Percentiles rank a stretch among this genome's conserved stretches.
phyloP scores from a whole-genome alignment of 2,113 vertebrate species.

The Paratilapia polleni region DNA sequence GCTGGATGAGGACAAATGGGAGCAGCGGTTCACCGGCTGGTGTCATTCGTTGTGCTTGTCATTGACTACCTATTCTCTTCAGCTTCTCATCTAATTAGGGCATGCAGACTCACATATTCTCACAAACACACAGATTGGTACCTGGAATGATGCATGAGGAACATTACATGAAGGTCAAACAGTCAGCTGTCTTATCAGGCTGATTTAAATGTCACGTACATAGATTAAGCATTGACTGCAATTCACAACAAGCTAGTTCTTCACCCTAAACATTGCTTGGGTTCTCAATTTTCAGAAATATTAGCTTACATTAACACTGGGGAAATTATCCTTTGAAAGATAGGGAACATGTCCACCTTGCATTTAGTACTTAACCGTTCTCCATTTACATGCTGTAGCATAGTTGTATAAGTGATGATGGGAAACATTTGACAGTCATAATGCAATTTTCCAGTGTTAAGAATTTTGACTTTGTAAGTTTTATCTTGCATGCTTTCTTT shows the following conservation, averaged over 20 bases:
- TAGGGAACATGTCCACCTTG: not conserved
- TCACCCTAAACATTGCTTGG: not conserved
- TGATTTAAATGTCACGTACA: constrained; percentile 57
- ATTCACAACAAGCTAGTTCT: constrained; percentile 38
- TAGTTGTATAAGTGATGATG: constrained; percentile 17
- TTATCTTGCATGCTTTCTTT: constrained; percentile 10
- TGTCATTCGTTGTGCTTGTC: constrained; percentile 66
- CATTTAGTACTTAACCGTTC: constrained; percentile 5
- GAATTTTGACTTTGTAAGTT: constrained; percentile 29
- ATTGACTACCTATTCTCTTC: constrained; percentile 55
- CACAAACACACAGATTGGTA: constrained; percentile 27
- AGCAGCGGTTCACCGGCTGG: constrained; percentile 32
- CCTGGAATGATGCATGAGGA: constrained; percentile 55
- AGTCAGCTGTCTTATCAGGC: constrained; percentile 54
- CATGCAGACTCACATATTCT: not conserved
- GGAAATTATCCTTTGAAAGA: constrained; percentile 3
- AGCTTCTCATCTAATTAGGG: constrained; percentile 66
- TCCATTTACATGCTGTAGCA: not conserved
- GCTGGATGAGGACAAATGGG: constrained; percentile 56
- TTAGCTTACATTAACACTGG: constrained; percentile 5
- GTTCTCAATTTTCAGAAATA: constrained; percentile 24
- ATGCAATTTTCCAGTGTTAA: constrained; percentile 10
- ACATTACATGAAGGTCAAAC: constrained; percentile 70
- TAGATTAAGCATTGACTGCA: constrained; percentile 44
- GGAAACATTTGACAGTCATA: constrained; percentile 7